phyloP scores from a whole-genome alignment of 2,888 invertebrate genomes.

The Brachypterus glaber region DNA sequence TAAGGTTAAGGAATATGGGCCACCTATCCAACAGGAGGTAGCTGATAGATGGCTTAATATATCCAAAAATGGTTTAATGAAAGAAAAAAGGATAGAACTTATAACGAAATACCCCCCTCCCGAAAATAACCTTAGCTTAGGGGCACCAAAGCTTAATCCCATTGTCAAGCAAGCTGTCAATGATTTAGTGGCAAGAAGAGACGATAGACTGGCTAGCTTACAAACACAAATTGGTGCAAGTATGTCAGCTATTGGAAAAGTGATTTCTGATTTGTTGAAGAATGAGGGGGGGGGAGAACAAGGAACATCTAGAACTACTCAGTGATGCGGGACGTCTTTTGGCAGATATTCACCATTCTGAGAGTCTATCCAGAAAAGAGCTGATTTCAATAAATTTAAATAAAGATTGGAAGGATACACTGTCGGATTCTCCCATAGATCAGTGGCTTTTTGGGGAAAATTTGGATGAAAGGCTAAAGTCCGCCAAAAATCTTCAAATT shows the following conservation, averaged over 20 bases:
- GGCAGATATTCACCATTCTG: constrained; percentile 8
- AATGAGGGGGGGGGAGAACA: constrained; percentile 6
- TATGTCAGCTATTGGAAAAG: constrained; percentile 6
- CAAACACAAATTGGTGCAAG: constrained; percentile 9
- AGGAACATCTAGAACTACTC: constrained; percentile 1
- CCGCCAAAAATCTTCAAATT: constrained; percentile 8
- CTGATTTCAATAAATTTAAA: constrained; percentile 8
- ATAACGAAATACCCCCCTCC: not conserved
- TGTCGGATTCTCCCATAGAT: constrained; percentile 10
- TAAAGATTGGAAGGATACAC: constrained; percentile 12
- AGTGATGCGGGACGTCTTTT: constrained; percentile 5
- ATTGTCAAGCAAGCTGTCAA: not conserved
- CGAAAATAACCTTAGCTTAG: not conserved
- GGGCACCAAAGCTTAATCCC: not conserved
- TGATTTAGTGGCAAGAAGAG: not conserved
- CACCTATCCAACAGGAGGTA: not conserved
- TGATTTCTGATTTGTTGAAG: not conserved
- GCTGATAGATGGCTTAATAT: not conserved
- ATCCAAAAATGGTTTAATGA: not conserved
- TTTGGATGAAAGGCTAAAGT: constrained; percentile 11
- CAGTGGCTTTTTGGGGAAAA: constrained; percentile 14
- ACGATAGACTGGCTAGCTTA: not conserved
- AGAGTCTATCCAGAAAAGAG: constrained; percentile 6
- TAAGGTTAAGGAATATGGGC: too few species aligned
- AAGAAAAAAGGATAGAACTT: not conserved